Evolutionary conservation across 2,797 vertebrate genomes (phyloP).

Genomic region (Otolemur crassicaudatus): DNA sequence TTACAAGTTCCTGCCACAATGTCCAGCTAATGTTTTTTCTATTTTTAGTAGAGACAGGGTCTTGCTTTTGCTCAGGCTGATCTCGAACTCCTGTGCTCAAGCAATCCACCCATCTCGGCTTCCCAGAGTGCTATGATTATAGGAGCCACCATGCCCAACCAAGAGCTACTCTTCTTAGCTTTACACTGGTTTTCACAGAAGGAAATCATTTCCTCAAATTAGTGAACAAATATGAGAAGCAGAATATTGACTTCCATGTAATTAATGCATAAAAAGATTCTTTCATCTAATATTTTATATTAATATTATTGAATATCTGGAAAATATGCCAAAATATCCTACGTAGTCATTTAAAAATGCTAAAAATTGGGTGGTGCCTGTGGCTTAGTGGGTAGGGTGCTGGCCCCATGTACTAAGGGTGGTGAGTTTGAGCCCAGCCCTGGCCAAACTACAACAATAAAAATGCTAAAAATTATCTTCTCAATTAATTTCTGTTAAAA

Average conservation of each 20-base stretch:
- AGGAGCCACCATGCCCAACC: too few relatives aligned
- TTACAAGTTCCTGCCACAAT: too few relatives aligned
- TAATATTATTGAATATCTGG: background rate
- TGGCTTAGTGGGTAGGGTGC: too few relatives aligned
- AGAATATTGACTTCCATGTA: constrained; percentile 3
- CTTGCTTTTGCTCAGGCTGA: too few relatives aligned
- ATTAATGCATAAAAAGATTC: background rate
- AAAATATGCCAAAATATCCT: constrained; percentile 35
- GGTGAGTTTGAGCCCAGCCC: too few relatives aligned
- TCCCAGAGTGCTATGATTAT: too few relatives aligned
- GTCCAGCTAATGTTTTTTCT: too few relatives aligned
- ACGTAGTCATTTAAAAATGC: background rate
- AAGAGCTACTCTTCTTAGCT: constrained; percentile 10
- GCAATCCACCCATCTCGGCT: too few relatives aligned
- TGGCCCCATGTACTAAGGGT: too few relatives aligned
- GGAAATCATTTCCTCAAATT: constrained; percentile 49
- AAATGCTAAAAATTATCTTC: constrained; percentile 19
- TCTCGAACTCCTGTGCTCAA: too few relatives aligned
- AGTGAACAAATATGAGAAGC: background rate
- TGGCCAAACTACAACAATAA: too few relatives aligned
- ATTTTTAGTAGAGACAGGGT: too few relatives aligned
- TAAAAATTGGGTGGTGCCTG: background rate
- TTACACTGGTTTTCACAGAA: constrained; percentile 34
- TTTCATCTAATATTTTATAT: constrained; percentile 34
- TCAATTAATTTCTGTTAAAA: constrained; percentile 19